These are phyloP conservation scores for Cygnus olor DNA, from an alignment of 2,797 vertebrate genomes.

Conservation along the genomic window DNA sequence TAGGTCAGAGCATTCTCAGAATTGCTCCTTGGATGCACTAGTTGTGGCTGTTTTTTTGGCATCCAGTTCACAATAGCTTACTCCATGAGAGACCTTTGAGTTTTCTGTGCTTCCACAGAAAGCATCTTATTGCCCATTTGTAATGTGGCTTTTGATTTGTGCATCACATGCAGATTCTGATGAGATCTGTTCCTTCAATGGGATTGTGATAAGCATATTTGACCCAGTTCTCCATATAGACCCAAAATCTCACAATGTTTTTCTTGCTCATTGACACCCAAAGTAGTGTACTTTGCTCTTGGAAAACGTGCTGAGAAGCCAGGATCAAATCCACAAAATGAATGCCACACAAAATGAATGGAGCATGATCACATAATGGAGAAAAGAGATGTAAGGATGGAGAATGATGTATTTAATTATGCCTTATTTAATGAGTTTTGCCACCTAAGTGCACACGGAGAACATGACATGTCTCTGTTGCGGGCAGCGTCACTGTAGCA, in stretches of 20 bases:
- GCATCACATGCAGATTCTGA: accelerated
- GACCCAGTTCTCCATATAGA: background rate
- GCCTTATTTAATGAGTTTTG: background rate
- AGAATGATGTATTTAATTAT: background rate
- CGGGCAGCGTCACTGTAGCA: no score
- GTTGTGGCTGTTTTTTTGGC: background rate
- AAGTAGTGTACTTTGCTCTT: background rate
- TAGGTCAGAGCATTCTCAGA: background rate
- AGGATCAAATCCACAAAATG: background rate
- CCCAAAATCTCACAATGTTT: background rate
- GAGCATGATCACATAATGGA: background rate
- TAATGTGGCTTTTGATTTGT: background rate
- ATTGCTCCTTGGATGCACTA: background rate
- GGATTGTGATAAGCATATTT: background rate
- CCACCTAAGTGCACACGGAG: background rate
- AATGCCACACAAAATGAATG: background rate
- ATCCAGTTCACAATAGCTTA: accelerated
- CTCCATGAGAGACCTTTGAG: background rate
- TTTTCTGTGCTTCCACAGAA: background rate
- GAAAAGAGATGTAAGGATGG: background rate
- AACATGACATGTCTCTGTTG: no score
- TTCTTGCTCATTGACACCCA: background rate
- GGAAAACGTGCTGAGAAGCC: background rate
- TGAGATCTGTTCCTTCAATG: background rate
- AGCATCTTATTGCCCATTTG: accelerated